Evolutionary conservation across 2,797 vertebrate species (phyloP).

Genomic region (Mormyrops attenuatus): DNA sequence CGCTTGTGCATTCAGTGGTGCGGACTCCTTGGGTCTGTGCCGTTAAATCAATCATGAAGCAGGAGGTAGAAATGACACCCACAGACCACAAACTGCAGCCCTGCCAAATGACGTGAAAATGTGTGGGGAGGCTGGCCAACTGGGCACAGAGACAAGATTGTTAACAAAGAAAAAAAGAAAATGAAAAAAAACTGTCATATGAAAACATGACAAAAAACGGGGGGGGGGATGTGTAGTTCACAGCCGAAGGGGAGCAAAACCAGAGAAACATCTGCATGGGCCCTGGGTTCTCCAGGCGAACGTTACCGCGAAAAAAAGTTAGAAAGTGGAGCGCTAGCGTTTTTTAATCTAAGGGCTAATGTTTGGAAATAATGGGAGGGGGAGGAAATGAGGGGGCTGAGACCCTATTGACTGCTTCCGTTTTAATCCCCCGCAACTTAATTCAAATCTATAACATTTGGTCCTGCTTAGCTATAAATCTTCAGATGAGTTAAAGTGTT

Average conservation of each 20-base stretch:
- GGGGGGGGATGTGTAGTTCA: not conserved
- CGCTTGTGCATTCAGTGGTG: conserved; percentile 43
- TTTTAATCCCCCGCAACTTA: conserved; percentile 19
- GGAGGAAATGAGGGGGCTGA: conserved; percentile 19
- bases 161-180: not conserved
- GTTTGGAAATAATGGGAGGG: conserved; percentile 12
- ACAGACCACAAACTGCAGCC: conserved; percentile 46
- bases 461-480: conserved; percentile 21
- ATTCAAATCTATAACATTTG: conserved; percentile 26
- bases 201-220: not conserved
- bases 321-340: not conserved
- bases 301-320: not conserved
- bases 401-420: conserved; percentile 23
- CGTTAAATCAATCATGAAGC: conserved; percentile 67
- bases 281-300: not conserved
- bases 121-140: not conserved
- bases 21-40: conserved; percentile 58
- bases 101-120: conserved; percentile 45
- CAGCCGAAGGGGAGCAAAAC: not conserved
- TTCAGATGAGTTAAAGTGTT: conserved; percentile 15
- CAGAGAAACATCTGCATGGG: not conserved
- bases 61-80: conserved; percentile 53
- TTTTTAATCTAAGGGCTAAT: conserved; percentile 8
- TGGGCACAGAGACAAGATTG: not conserved
- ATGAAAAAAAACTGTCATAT: not conserved